phyloP scores from a whole-genome alignment of 2,888 invertebrate species.

The Emmelina monodactyla region DNA sequence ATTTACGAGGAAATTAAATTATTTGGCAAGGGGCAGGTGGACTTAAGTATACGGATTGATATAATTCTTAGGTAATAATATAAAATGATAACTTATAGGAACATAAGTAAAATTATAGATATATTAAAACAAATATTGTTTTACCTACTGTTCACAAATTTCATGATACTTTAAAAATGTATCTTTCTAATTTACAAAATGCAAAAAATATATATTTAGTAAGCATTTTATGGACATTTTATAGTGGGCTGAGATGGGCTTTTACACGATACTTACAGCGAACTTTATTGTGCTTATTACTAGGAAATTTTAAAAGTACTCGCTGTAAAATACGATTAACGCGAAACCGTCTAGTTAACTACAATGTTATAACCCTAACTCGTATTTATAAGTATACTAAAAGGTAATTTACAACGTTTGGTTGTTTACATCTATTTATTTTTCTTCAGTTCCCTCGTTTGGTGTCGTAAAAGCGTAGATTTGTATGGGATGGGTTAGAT shows the following conservation, averaged over 20 bases:
- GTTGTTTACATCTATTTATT: constrained; percentile 51
- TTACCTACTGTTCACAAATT: too few relatives aligned
- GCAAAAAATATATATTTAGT: too few relatives aligned
- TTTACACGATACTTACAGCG: background rate
- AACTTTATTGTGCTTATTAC: background rate
- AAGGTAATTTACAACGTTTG: constrained; percentile 45
- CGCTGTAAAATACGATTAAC: constrained; percentile 11
- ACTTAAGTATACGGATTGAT: too few relatives aligned
- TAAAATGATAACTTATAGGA: too few relatives aligned
- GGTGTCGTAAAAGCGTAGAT: constrained; percentile 53
- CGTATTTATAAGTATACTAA: constrained; percentile 40
- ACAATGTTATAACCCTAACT: constrained; percentile 27
- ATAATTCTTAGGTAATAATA: too few relatives aligned
- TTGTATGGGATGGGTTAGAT: constrained; percentile 45
- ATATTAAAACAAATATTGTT: too few relatives aligned
- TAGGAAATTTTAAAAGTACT: background rate
- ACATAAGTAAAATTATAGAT: too few relatives aligned
- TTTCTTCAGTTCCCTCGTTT: constrained; percentile 39
- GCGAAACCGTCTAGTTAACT: constrained; percentile 21
- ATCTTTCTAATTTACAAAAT: too few relatives aligned
- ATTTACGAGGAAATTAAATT: background rate
- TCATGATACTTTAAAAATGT: too few relatives aligned
- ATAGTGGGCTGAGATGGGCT: background rate
- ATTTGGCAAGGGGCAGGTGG: background rate
- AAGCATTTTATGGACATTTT: too few relatives aligned